phyloP scores from a whole-genome alignment of 2,888 invertebrate species.

The Operophtera brumata region DNA sequence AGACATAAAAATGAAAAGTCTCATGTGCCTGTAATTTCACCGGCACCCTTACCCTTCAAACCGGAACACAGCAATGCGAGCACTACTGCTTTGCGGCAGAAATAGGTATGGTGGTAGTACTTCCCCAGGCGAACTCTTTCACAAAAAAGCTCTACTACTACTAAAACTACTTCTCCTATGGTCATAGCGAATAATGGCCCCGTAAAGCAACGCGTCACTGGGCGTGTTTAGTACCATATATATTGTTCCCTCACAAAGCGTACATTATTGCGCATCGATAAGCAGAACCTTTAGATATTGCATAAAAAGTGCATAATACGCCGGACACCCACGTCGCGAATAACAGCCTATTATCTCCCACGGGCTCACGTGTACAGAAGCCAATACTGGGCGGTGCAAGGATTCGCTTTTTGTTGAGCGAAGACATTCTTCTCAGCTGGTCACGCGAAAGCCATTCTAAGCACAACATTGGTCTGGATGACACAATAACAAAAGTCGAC shows the following conservation, averaged over 20 bases:
- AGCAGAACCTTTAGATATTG: conserved; percentile 35
- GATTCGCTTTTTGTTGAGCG: conserved; percentile 60
- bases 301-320: conserved; percentile 69
- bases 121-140: too few relatives aligned
- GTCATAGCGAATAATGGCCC: too few relatives aligned
- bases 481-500: conserved; percentile 14
- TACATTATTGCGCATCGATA: conserved; percentile 62
- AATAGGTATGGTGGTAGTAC: too few relatives aligned
- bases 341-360: conserved; percentile 70
- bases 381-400: conserved; percentile 62
- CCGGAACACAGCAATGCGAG: too few relatives aligned
- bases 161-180: too few relatives aligned
- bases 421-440: conserved; percentile 58
- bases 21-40: too few relatives aligned
- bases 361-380: conserved; percentile 73
- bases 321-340: conserved; percentile 75
- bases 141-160: too few relatives aligned
- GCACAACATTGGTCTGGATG: conserved; percentile 29
- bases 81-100: too few relatives aligned
- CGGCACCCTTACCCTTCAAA: too few relatives aligned
- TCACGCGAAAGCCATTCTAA: conserved; percentile 49
- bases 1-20: too few relatives aligned
- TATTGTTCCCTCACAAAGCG: conserved; percentile 66
- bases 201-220: conserved; percentile 40
- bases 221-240: conserved; percentile 50